A percentile compares a stretch with the other conserved stretches of the same genome.
phyloP scores from a whole-genome alignment of 2,113 vertebrate genomes.

The Hepsetus odoe region DNA sequence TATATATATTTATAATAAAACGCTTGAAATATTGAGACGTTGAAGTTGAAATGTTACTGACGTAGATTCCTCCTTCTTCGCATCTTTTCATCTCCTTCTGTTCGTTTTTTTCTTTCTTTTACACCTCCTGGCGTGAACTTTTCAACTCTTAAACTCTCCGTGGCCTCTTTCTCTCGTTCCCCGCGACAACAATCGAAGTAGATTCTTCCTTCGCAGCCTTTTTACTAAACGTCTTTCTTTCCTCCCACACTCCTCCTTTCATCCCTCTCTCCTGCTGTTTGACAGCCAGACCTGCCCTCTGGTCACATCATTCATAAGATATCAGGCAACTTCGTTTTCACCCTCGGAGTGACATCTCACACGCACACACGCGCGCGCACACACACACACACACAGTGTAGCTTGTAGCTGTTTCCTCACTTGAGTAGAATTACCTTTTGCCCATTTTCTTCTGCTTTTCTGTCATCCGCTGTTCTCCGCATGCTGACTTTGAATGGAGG shows the following conservation, averaged over 20 bases:
- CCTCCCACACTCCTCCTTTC: conserved; percentile 44
- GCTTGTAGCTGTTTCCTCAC: conserved; percentile 70
- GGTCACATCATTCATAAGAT: conserved; percentile 57
- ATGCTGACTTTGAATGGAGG: conserved; percentile 69
- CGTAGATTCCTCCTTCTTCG: background rate
- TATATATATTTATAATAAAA: too few species aligned
- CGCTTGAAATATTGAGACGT: too few species aligned
- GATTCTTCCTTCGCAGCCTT: conserved; percentile 68
- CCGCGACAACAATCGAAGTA: conserved; percentile 61
- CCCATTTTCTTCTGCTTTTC: conserved; percentile 67
- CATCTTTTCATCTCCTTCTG: conserved; percentile 56
- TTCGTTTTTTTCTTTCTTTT: conserved; percentile 16
- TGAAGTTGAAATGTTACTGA: too few species aligned
- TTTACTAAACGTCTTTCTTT: conserved; percentile 61
- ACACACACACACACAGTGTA: conserved; percentile 50
- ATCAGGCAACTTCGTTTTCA: conserved; percentile 59
- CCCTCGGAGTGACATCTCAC: conserved; percentile 66
- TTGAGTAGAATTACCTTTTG: conserved; percentile 75
- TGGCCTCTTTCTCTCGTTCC: conserved; percentile 57
- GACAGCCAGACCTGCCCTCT: conserved; percentile 64
- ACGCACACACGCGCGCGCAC: too few species aligned
- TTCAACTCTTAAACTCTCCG: conserved; percentile 72
- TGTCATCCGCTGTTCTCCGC: conserved; percentile 72
- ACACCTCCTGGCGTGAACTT: conserved; percentile 69
- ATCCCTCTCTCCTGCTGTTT: conserved; percentile 42